These are phyloP conservation scores for Crax fasciolata DNA, from an alignment of 2,797 vertebrate genomes.

Conservation along the genomic window DNA sequence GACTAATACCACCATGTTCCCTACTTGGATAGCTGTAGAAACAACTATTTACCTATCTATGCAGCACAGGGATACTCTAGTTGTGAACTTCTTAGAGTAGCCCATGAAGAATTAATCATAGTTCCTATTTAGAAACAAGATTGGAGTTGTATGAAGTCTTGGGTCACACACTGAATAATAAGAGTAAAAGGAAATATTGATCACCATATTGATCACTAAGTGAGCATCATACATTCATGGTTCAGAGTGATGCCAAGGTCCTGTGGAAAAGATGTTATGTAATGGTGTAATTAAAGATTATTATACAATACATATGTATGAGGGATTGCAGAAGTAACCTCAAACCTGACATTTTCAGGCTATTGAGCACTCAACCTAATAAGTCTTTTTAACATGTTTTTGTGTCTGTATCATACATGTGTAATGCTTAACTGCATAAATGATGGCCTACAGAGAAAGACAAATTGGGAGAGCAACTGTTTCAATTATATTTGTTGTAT, in stretches of 20 bases:
- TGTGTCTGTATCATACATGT: background rate
- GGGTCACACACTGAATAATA: constrained; percentile 28
- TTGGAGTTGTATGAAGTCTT: background rate
- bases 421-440: background rate
- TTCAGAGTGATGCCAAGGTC: background rate
- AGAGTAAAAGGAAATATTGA: constrained; percentile 53
- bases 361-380: background rate
- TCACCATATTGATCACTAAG: constrained; percentile 53
- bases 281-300: constrained; percentile 44
- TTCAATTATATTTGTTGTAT: background rate
- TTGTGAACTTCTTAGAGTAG: background rate
- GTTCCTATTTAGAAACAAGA: background rate
- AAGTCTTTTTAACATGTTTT: background rate
- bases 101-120: background rate
- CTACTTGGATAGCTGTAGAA: background rate
- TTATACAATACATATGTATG: constrained; percentile 4
- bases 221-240: constrained; percentile 17
- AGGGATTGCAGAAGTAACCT: background rate
- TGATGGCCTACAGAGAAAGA: background rate
- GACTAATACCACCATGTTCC: background rate
- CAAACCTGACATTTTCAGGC: background rate
- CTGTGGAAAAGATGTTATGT: background rate
- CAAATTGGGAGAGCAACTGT: background rate
- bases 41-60: background rate
- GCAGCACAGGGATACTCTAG: background rate